Conservation (phyloP, 2,888 invertebrate species). For the Tupiocoris notatus region DNA sequence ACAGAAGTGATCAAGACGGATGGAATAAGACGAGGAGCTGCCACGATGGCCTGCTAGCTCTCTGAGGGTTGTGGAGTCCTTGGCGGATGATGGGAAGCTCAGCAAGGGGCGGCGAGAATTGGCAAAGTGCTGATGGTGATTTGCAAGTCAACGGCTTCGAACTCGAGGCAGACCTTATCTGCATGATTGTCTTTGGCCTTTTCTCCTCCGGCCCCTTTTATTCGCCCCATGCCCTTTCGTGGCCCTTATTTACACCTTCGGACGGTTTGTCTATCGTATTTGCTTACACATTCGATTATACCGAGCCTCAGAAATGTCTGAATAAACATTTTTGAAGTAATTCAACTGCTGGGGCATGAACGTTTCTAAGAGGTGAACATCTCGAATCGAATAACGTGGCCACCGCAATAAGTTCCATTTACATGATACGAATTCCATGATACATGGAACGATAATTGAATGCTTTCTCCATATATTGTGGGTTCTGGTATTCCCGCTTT, state of each 20-base stretch:
- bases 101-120: neutral
- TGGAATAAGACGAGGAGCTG: neutral
- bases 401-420: no score
- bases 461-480: no score
- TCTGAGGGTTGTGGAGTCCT: neutral
- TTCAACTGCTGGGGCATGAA: neutral
- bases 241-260: neutral
- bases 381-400: no score
- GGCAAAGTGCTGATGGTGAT: neutral
- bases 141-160: neutral
- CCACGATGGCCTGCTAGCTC: neutral
- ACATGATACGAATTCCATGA: no score
- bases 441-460: no score
- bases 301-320: neutral
- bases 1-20: neutral
- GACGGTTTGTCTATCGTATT: neutral
- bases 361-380: no score
- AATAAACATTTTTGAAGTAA: neutral
- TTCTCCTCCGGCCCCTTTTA: neutral
- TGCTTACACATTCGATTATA: neutral
- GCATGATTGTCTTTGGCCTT: neutral
- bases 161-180: neutral
- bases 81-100: neutral
- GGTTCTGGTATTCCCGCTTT: no score
- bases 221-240: neutral